A percentile compares a stretch with the other conserved stretches of the same genome.
phyloP scores from a whole-genome alignment of 2,113 vertebrate species.

The Onychorhynchus coronatus region DNA sequence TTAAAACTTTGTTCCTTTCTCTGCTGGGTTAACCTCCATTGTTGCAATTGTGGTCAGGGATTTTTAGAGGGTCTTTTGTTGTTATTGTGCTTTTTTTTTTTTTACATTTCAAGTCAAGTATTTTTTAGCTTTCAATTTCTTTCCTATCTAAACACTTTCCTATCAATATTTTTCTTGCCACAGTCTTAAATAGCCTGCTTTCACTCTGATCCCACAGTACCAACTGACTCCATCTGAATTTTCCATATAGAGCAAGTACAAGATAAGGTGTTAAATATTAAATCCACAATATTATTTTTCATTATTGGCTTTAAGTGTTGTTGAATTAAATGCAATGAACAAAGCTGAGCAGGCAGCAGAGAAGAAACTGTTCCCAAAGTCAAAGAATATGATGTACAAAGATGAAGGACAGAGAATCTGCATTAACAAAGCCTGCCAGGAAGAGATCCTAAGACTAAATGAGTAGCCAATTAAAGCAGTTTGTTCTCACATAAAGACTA shows the following conservation, averaged over 20 bases:
- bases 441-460: not conserved
- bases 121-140: not conserved
- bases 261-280: not conserved
- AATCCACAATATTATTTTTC: not conserved
- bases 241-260: not conserved
- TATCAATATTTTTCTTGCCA: not conserved
- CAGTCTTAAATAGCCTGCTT: not conserved
- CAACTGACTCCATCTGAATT: not conserved
- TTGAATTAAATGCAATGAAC: not conserved
- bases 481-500: slow-evolving; percentile 17
- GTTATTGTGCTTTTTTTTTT: not conserved
- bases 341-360: not conserved
- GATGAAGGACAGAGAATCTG: not conserved
- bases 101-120: not conserved
- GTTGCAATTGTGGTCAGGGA: not conserved
- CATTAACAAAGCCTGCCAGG: not conserved
- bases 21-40: not conserved
- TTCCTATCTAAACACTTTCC: not conserved
- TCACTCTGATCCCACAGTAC: not conserved
- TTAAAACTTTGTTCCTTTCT: not conserved
- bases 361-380: not conserved
- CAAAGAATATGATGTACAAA: not conserved
- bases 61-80: not conserved
- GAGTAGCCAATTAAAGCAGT: not conserved
- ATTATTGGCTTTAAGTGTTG: not conserved